A percentile compares a stretch with the other conserved stretches of the same genome.
phyloP scores from a whole-genome alignment of 53 echinoderm and acorn worm species.

The Echinarachnius parma region DNA sequence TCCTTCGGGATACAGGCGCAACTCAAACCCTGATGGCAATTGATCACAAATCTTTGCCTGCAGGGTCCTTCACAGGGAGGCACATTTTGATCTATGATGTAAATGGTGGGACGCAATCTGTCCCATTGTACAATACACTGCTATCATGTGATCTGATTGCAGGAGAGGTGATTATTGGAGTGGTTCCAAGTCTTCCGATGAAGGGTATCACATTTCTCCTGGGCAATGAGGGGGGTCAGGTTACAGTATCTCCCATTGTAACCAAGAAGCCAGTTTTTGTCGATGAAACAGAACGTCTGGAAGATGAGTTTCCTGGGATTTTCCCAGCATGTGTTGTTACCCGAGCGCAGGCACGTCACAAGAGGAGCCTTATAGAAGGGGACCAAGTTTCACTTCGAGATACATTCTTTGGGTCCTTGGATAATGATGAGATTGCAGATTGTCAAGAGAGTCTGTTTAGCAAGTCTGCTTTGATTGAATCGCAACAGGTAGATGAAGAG shows the following conservation, averaged over 20 bases:
- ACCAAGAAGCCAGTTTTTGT: neutral
- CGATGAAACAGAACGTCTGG: conserved; percentile 2
- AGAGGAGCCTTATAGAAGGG: too few species aligned
- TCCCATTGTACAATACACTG: conserved; percentile 20
- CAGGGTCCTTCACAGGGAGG: neutral
- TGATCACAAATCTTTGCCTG: neutral
- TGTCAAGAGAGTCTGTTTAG: neutral
- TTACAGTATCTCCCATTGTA: conserved; percentile 1
- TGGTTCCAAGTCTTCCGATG: conserved; percentile 24
- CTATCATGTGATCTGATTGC: conserved; percentile 38
- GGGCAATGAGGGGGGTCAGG: conserved; percentile 15
- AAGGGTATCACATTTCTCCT: conserved; percentile 31
- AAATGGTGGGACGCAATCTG: neutral
- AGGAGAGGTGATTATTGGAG: conserved; percentile 37
- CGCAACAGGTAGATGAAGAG: too few species aligned
- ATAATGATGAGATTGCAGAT: too few species aligned
- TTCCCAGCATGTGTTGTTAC: conserved; percentile 40
- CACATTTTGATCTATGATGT: neutral
- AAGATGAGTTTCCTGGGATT: conserved; percentile 19
- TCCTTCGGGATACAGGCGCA: neutral
- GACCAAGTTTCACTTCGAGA: neutral
- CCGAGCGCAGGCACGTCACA: neutral
- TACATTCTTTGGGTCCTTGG: conserved; percentile 19
- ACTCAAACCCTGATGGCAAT: neutral
- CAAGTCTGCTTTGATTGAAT: too few species aligned